Evolutionary conservation across 1,140 invertebrate genomes (phyloP).

Genomic region (Drosophila pseudoobscura): DNA sequence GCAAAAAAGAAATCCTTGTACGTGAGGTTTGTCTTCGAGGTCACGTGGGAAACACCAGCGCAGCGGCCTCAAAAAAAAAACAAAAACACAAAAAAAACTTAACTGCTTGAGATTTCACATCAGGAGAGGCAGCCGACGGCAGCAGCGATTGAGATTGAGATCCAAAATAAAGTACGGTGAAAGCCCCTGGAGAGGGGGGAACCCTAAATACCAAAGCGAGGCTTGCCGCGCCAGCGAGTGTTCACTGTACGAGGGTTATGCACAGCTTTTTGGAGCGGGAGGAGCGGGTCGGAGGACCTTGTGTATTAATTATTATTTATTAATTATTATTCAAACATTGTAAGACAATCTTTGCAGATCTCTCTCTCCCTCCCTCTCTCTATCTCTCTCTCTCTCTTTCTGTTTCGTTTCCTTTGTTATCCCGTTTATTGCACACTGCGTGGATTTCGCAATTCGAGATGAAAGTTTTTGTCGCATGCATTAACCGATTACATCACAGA

Average conservation of each 20-base stretch:
- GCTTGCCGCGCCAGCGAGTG: background rate
- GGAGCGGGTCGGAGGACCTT: background rate
- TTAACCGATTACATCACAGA: constrained; percentile 71
- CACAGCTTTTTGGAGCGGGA: constrained; percentile 26
- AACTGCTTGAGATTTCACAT: constrained; percentile 52
- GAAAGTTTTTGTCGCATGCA: constrained; percentile 77
- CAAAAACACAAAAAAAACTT: constrained; percentile 10
- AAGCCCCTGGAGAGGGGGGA: background rate
- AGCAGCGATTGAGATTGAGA: constrained; percentile 38
- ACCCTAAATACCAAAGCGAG: background rate
- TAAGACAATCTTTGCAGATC: constrained; percentile 64
- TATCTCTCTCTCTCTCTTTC: background rate
- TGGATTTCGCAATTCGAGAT: constrained; percentile 74
- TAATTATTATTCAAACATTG: constrained; percentile 72
- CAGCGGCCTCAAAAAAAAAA: constrained; percentile 12
- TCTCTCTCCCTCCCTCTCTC: background rate
- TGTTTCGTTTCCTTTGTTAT: constrained; percentile 37
- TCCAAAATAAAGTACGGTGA: constrained; percentile 14
- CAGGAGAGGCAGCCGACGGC: constrained; percentile 6
- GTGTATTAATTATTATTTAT: constrained; percentile 66
- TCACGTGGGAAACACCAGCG: constrained; percentile 62
- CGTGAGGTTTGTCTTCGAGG: constrained; percentile 78
- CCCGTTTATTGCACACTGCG: constrained; percentile 31
- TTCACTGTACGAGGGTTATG: constrained; percentile 35
- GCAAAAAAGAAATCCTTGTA: constrained; percentile 72